Evolutionary conservation across 2,797 vertebrate species (phyloP).

Genomic region (Tarsius wallacei): DNA sequence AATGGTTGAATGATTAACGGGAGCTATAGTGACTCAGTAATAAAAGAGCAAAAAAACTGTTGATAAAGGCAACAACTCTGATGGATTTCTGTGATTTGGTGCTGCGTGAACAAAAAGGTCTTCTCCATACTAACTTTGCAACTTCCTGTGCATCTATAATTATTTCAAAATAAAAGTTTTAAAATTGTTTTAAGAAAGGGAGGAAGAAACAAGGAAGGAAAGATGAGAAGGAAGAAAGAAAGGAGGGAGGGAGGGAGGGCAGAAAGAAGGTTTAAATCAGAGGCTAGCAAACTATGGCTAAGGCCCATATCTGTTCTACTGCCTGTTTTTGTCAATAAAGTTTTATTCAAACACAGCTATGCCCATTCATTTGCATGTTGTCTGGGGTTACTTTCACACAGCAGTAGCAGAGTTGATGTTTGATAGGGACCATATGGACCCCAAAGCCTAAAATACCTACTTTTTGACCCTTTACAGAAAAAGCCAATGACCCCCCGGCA

Average conservation of each 20-base stretch:
- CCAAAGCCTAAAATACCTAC: background rate
- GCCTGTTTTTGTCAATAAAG: slow-evolving; percentile 2
- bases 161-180: slow-evolving; percentile 45
- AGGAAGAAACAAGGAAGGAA: background rate
- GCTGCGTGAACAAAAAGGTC: background rate
- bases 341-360: slow-evolving; percentile 20
- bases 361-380: background rate
- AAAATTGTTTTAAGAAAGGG: background rate
- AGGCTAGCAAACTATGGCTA: background rate
- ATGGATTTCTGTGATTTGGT: background rate
- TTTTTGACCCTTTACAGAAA: background rate
- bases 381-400: background rate
- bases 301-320: background rate
- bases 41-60: background rate
- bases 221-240: too few relatives aligned
- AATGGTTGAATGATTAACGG: background rate
- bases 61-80: background rate
- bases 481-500: background rate
- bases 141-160: background rate
- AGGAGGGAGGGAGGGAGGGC: background rate
- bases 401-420: background rate
- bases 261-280: background rate
- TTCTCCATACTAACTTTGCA: background rate
- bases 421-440: background rate
- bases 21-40: background rate